Evolutionary conservation across 2,888 invertebrate species (phyloP).

Genomic region (Temnothorax ravouxi): DNA sequence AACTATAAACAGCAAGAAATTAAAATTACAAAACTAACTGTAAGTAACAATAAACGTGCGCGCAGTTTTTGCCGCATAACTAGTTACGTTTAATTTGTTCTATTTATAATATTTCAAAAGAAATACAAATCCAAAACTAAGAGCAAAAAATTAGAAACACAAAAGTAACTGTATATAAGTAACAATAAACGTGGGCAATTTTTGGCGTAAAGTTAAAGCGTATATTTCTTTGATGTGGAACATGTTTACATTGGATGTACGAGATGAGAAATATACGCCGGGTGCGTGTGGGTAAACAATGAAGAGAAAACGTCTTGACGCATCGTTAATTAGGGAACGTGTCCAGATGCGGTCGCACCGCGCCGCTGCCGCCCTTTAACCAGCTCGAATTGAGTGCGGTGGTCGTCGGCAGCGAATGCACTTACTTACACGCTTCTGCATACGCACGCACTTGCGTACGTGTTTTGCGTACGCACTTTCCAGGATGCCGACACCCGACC

Average conservation of each 20-base stretch:
- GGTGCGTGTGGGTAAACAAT: neutral
- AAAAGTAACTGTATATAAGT: neutral
- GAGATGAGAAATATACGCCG: neutral
- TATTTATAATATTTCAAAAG: neutral
- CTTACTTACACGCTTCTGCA: constrained; percentile 33
- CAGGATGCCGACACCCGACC: constrained; percentile 24
- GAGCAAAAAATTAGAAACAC: neutral
- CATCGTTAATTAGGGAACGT: constrained; percentile 57
- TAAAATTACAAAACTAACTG: neutral
- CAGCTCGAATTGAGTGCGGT: constrained; percentile 54
- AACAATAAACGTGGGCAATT: neutral
- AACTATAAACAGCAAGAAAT: neutral
- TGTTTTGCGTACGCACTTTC: constrained; percentile 10
- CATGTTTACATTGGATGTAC: neutral
- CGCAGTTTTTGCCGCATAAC: neutral
- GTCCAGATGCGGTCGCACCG: constrained; percentile 32
- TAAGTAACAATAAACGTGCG: neutral
- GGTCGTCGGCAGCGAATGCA: constrained; percentile 31
- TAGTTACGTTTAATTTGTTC: neutral
- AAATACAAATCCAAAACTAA: neutral
- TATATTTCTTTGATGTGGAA: neutral
- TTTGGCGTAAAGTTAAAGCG: neutral
- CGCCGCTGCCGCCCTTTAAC: constrained; percentile 5
- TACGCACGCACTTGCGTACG: neutral
- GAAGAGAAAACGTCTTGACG: constrained; percentile 21